These are phyloP conservation scores for Sebastiscus tertius DNA, from an alignment of 2,797 vertebrate genomes.

Conservation along the genomic window DNA sequence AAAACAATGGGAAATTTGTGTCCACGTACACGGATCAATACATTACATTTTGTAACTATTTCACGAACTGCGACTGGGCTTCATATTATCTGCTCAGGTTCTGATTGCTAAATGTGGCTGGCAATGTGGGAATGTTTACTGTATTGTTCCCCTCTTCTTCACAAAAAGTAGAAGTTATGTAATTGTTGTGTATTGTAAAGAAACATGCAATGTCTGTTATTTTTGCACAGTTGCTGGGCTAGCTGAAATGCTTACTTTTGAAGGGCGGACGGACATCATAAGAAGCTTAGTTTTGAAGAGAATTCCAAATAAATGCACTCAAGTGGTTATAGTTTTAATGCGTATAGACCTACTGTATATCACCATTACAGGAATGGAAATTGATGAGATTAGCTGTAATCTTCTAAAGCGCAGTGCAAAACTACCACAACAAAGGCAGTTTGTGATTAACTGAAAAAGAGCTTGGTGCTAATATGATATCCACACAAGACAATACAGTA, in stretches of 20 bases:
- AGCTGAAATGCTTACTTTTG: background rate
- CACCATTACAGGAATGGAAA: background rate
- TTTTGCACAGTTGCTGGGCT: background rate
- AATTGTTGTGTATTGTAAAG: background rate
- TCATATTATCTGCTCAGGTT: background rate
- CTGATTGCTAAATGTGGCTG: background rate
- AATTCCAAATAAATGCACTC: slow-evolving; percentile 8
- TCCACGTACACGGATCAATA: too few species aligned
- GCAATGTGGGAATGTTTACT: background rate
- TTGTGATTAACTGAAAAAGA: background rate
- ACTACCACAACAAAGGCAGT: background rate
- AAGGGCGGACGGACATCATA: background rate
- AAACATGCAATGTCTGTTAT: background rate
- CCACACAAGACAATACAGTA: background rate
- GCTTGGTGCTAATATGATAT: background rate
- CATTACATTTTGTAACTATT: too few species aligned
- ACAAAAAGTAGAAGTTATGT: background rate
- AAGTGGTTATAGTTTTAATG: slow-evolving; percentile 16
- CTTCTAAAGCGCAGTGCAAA: slow-evolving; percentile 9
- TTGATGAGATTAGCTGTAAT: slow-evolving; percentile 16
- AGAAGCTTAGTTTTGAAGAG: slow-evolving; percentile 2
- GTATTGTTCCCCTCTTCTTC: background rate
- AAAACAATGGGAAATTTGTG: too few species aligned
- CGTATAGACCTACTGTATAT: background rate
- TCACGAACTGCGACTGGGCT: too few species aligned